Base-by-base conservation (phyloP, 37 sponge, comb jelly and placozoan genomes). In the Ephydatia muelleri region DNA sequence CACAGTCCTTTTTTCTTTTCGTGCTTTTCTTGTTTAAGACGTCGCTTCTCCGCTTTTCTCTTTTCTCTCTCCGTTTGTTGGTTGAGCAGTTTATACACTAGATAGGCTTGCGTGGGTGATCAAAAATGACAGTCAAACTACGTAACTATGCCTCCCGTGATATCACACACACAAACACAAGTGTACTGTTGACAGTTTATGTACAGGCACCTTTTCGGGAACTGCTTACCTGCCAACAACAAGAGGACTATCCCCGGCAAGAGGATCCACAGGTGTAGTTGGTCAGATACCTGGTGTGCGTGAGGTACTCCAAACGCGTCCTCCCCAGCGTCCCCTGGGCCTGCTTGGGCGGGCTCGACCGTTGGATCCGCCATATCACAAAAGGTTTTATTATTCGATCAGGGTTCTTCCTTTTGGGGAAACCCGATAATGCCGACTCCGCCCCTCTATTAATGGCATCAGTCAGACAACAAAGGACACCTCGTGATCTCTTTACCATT, bases 11-110 rank as follows among this genome's bases (percentile, higher is more conserved):
- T 92, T 85, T 87, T 87, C 32, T 90, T 90, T 29, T 64, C 67
- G 43, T 69, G 65, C 87, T 82, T 86, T 31, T 91, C 92, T 49
- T 88, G 88, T 36, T 87, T 92, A 19, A 69, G 66, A 36, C 57
- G 65, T 49, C 79, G 88, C 86, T 92, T 92, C 39, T 92, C 93
- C 31, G 33, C 80, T 65, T 74, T 65, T 43, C 79, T 88, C 75
- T 74, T 82, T 43, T 86, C 82, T 48, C 82, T 82, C 37, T 79
- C 83, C 33, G 71, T 81, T 38, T 82, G 90, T 0, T 67, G 68
- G 22, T 73, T 29, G 11, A 92, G 65, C 65, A 92, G 48, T 30
- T 83, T 77, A 70, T 88, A 92, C 25, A 88, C 30, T 19, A 82
- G 31, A 73, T 83, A 85, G 21, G 81, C 93, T 92, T 71, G 25